Evolutionary conservation across 1,140 invertebrate species (phyloP).

Genomic region (Trichonephila clavipes): DNA sequence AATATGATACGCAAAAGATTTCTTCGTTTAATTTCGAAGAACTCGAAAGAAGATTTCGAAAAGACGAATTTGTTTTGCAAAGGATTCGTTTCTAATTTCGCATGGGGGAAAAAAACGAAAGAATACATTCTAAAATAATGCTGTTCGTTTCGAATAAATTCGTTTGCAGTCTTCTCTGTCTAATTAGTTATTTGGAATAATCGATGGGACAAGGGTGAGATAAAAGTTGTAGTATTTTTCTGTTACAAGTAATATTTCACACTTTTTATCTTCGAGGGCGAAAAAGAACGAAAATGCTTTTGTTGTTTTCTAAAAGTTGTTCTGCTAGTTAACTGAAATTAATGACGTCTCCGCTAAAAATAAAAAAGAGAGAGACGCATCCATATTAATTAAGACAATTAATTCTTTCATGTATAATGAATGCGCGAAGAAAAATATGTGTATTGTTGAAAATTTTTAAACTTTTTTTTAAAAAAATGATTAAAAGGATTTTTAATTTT

Average conservation of each 20-base stretch:
- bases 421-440: neutral
- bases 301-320: neutral
- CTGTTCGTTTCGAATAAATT: neutral
- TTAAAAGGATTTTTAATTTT: too few species aligned
- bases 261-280: neutral
- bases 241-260: neutral
- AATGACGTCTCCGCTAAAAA: neutral
- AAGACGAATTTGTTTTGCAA: slow-evolving; percentile 6
- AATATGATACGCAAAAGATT: too few species aligned
- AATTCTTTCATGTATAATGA: neutral
- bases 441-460: neutral
- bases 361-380: neutral
- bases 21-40: neutral
- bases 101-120: neutral
- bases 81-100: neutral
- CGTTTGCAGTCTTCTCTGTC: neutral
- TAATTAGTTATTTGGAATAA: neutral
- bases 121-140: neutral
- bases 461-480: too few species aligned
- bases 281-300: neutral
- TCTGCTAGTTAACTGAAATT: neutral
- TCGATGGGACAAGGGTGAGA: neutral
- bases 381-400: neutral
- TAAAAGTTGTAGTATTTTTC: neutral
- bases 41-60: neutral